Evolutionary conservation across 1,140 invertebrate genomes (phyloP).

Genomic region (Hesperophylax magnus): DNA sequence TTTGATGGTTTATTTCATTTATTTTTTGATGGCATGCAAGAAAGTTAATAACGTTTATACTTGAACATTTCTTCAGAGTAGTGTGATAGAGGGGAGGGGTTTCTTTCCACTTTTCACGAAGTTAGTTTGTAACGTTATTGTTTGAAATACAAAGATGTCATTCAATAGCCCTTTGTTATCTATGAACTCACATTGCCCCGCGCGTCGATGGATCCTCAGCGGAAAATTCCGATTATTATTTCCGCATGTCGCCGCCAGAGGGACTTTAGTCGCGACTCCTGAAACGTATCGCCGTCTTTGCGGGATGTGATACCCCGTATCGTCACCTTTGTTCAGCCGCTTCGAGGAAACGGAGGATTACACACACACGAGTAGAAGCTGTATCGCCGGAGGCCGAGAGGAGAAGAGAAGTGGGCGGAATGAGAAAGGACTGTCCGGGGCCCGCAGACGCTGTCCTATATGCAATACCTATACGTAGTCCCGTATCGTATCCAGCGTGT

Average conservation of each 20-base stretch:
- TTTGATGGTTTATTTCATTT: too few species aligned
- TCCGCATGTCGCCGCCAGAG: slow-evolving; percentile 33
- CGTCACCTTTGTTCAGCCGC: slow-evolving; percentile 16
- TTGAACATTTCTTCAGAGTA: too few species aligned
- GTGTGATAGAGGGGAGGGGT: too few species aligned
- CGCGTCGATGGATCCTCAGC: background rate
- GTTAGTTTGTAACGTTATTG: background rate
- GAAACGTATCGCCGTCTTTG: slow-evolving; percentile 46
- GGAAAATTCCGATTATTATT: slow-evolving; percentile 33
- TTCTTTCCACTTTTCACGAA: background rate
- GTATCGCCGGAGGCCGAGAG: background rate
- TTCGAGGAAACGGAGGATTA: background rate
- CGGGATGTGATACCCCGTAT: slow-evolving; percentile 2
- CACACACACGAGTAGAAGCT: too few species aligned
- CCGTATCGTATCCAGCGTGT: background rate
- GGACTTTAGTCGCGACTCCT: slow-evolving; percentile 3
- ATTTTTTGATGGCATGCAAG: too few species aligned
- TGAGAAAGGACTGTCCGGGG: too few species aligned
- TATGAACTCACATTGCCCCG: background rate
- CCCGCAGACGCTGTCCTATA: too few species aligned
- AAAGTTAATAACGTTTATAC: too few species aligned
- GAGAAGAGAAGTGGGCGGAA: too few species aligned
- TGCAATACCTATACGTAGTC: too few species aligned
- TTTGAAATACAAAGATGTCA: slow-evolving; percentile 8
- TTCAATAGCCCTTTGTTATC: background rate